These are phyloP conservation scores for Beroe forskalii DNA, from an alignment of 37 sponge, comb jelly and placozoan genomes.

Conservation along the genomic window DNA sequence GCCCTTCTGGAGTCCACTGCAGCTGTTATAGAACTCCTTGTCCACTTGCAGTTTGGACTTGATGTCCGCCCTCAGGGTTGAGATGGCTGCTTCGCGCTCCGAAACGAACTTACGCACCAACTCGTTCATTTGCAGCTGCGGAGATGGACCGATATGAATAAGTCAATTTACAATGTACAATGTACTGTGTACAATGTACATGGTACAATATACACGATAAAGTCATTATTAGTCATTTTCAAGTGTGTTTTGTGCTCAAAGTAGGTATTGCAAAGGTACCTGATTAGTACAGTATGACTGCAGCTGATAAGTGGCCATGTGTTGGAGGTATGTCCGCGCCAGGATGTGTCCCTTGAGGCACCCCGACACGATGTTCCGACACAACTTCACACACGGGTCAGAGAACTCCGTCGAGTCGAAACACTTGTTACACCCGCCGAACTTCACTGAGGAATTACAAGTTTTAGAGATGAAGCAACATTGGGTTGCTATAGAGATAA, in stretches of 20 bases:
- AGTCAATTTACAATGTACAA: too few species aligned
- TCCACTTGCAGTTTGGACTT: slow-evolving; percentile 35
- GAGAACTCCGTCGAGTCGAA: not conserved
- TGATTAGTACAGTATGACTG: too few species aligned
- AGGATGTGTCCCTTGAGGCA: slow-evolving; percentile 55
- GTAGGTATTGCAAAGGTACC: too few species aligned
- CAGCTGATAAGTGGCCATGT: not conserved
- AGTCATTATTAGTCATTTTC: too few species aligned
- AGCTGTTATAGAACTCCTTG: slow-evolving; percentile 1
- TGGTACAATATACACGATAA: too few species aligned
- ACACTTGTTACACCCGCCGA: slow-evolving; percentile 61
- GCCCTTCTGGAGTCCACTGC: slow-evolving; percentile 2
- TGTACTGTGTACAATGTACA: too few species aligned
- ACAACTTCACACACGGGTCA: slow-evolving; percentile 11
- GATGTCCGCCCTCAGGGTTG: not conserved
- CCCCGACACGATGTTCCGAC: slow-evolving; percentile 50
- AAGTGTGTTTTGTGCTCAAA: too few species aligned
- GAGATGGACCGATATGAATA: too few species aligned
- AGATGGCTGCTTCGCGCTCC: not conserved
- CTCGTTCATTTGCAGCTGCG: not conserved
- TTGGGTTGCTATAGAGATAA: not conserved
- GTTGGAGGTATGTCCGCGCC: slow-evolving; percentile 40
- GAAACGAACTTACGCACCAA: not conserved
- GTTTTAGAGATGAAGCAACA: too few species aligned
- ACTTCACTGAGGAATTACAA: slow-evolving; percentile 43